Base-by-base conservation (phyloP, 2,888 invertebrate species). In the Agapostemon virescens region DNA sequence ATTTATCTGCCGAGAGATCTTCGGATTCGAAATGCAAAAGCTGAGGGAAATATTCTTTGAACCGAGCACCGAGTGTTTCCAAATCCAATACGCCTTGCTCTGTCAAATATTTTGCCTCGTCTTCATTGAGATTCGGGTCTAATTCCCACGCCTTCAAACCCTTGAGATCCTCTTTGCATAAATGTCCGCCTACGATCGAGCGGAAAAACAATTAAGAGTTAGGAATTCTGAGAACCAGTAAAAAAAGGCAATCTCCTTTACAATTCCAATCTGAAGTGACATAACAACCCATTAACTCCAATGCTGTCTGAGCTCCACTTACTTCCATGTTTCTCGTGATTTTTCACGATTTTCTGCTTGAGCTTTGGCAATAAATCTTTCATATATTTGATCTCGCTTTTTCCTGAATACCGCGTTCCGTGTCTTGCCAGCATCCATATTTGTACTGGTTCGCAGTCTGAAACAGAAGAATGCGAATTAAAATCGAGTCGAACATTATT, bases 351-450 rank as follows among this genome's bases (percentile, higher is more conserved):
- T 87, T 94, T 94, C 72, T 94, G 93, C 72, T 95, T 94, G 3
- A 96, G 93, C 74, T 94, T 93, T 0, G 93, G 93, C 20, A 97
- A 93, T 1, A 58, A 26, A 17, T 94, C 93, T 66, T 94, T 92
- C 58, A 96, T 93, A 15, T 93, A 93, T 1, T 91, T 86, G 4
- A 96, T 94, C 70, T 94, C 94, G 0, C 92, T 91, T 0, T 93
- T 92, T 26, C 94, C 93, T 0, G 97, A 96, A 85, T 95, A 94
- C 84, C 95, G 94, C 0, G 96, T 95, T 11, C 97, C 97, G 87
- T 96, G 96, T 17, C 96, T 94, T 81, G 94, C 94, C 71, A 96
- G 90, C 86, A 96, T 93, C 96, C 97, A 97, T 76, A 97, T 94
- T 85, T 96, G 96, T 1, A 94, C 92, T 0, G 97, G 95, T 79